phyloP scores from a whole-genome alignment of 2,888 invertebrate genomes.

The Idaea straminata region DNA sequence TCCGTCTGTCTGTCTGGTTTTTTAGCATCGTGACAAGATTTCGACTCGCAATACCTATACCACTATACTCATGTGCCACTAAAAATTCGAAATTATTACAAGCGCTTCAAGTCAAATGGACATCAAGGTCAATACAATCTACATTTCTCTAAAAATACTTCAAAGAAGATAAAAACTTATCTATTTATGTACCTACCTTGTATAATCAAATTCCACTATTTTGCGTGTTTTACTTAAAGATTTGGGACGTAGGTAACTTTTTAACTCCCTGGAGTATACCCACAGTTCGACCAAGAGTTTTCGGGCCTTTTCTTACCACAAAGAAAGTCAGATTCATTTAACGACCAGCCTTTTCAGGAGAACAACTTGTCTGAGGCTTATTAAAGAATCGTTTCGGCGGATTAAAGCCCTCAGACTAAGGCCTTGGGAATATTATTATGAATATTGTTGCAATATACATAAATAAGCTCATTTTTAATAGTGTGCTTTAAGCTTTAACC shows the following conservation, averaged over 20 bases:
- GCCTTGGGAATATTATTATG: constrained; percentile 17
- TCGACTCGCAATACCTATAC: too few relatives aligned
- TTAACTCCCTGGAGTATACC: constrained; percentile 59
- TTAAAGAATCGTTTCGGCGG: constrained; percentile 60
- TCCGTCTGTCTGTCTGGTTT: too few relatives aligned
- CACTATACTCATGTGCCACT: too few relatives aligned
- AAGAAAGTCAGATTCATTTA: constrained; percentile 68
- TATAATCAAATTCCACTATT: constrained; percentile 49
- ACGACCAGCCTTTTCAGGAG: constrained; percentile 58
- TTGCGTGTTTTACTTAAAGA: constrained; percentile 46
- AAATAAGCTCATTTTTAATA: constrained; percentile 8
- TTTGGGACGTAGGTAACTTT: constrained; percentile 54
- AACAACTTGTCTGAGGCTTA: constrained; percentile 66
- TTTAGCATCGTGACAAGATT: too few relatives aligned
- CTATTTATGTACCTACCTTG: not conserved
- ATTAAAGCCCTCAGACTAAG: constrained; percentile 48
- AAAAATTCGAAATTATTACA: too few relatives aligned
- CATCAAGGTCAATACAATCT: too few relatives aligned
- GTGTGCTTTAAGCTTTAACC: not conserved
- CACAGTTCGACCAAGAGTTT: constrained; percentile 59
- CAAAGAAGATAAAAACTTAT: too few relatives aligned
- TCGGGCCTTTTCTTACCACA: constrained; percentile 61
- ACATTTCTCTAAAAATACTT: too few relatives aligned
- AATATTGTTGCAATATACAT: constrained; percentile 37
- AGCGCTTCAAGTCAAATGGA: too few relatives aligned